Evolutionary conservation across 2,888 invertebrate species (phyloP).

Genomic region (Syrphus vitripennis): DNA sequence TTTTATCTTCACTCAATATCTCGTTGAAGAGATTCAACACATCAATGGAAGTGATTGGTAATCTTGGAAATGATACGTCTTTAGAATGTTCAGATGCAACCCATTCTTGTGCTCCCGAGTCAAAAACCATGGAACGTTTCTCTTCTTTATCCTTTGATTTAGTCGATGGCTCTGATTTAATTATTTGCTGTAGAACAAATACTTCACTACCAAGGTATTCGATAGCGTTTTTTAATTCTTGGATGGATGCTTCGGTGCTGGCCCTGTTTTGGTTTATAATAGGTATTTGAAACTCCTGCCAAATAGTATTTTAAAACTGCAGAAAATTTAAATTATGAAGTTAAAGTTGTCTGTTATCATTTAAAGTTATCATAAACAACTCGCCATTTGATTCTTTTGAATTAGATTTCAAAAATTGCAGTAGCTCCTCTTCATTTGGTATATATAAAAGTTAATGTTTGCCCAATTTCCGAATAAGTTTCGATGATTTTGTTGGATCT

Average conservation of each 20-base stretch:
- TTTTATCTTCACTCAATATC: neutral
- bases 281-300: neutral
- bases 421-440: too few species aligned
- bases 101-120: neutral
- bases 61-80: neutral
- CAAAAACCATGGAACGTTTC: neutral
- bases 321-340: neutral
- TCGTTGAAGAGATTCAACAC: neutral
- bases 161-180: neutral
- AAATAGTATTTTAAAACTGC: neutral
- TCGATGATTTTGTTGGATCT: too few species aligned
- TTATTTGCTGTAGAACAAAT: neutral
- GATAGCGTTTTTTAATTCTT: neutral
- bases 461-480: too few species aligned
- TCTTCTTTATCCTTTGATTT: neutral
- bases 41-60: neutral
- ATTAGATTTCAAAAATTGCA: too few species aligned
- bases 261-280: neutral
- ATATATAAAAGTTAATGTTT: too few species aligned
- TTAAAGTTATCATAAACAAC: neutral
- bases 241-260: neutral
- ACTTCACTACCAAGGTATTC: neutral
- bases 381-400: too few species aligned
- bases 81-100: neutral
- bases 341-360: neutral